These are phyloP conservation scores for human (Homo sapiens) DNA, from an alignment of 2,113 vertebrate genomes.

Conservation along the genomic window GRCh38 chr16:60902001-60902500, in stretches of 20 bases:
- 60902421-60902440: no score
- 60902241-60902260: background rate
- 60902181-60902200: background rate
- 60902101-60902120: constrained; percentile 22
- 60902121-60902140: background rate
- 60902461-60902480: no score
- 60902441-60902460: no score
- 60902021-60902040: background rate
- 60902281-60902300: background rate
- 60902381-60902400: no score
- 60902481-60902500: no score
- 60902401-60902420: no score
- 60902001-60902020: background rate
- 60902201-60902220: background rate
- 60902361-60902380: no score
- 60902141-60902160: background rate
- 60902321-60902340: background rate
- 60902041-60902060: constrained; percentile 37
- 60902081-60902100: background rate
- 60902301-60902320: background rate
- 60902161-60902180: background rate
- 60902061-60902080: background rate
- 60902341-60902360: background rate
- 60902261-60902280: background rate
- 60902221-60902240: background rate